Percentiles rank a stretch among this genome's conserved stretches.
phyloP scores from a whole-genome alignment of 1,140 invertebrate genomes.

The Chironomus striatipennis region DNA sequence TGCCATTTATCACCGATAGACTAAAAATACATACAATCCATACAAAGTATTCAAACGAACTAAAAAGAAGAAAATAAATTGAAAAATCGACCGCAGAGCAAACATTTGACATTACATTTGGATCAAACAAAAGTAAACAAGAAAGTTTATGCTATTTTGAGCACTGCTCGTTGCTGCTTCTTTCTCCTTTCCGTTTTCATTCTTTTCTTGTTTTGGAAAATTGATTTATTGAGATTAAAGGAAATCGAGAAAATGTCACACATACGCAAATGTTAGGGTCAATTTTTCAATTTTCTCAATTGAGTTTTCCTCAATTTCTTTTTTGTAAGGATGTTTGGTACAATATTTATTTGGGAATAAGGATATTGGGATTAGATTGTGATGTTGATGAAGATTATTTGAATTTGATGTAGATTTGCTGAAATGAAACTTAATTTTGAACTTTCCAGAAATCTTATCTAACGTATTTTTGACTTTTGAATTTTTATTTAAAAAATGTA shows the following conservation, averaged over 20 bases:
- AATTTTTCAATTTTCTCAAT: constrained; percentile 20
- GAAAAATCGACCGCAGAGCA: constrained; percentile 14
- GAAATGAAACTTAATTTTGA: too few relatives aligned
- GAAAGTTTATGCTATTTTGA: neutral
- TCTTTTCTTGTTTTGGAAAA: neutral
- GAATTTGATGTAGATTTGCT: too few relatives aligned
- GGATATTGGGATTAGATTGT: too few relatives aligned
- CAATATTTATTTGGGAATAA: neutral
- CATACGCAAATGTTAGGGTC: neutral
- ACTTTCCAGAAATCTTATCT: too few relatives aligned
- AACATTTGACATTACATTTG: neutral
- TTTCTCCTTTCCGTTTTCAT: too few relatives aligned
- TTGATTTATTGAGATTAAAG: constrained; percentile 23
- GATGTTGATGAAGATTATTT: too few relatives aligned
- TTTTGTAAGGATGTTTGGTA: neutral
- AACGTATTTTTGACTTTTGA: too few relatives aligned
- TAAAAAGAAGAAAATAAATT: neutral
- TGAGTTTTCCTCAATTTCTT: neutral
- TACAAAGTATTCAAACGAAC: neutral
- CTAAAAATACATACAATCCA: neutral
- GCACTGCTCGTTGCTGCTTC: too few relatives aligned
- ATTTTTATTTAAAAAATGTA: too few relatives aligned
- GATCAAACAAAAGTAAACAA: constrained; percentile 5
- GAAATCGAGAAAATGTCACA: neutral
- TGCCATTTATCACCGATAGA: neutral